Evolutionary conservation across 2,797 vertebrate species (phyloP).

Genomic region (Tapera naevia): DNA sequence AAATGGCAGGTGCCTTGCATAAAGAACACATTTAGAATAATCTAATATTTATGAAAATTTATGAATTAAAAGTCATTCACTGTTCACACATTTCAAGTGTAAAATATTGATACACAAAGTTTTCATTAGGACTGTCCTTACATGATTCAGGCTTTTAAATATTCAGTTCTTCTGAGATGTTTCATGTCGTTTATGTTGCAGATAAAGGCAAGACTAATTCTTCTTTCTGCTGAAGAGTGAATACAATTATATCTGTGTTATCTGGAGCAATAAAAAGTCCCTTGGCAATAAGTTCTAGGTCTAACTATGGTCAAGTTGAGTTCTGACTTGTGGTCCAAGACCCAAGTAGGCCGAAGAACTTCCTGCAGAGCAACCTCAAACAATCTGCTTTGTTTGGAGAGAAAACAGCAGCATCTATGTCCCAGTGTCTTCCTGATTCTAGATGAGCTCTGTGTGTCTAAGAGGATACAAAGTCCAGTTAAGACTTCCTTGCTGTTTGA

Average conservation of each 20-base stretch:
- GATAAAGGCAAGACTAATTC: neutral
- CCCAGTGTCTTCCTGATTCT: neutral
- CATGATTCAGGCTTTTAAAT: neutral
- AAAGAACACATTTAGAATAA: conserved; percentile 22
- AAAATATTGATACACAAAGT: conserved; percentile 30
- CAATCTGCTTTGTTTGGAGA: neutral
- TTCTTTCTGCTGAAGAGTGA: neutral
- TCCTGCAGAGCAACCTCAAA: neutral
- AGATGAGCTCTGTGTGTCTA: neutral
- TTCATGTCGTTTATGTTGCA: neutral
- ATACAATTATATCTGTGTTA: neutral
- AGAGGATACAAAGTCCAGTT: neutral
- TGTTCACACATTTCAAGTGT: conserved; percentile 18
- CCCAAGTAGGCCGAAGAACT: neutral
- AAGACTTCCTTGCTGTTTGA: neutral
- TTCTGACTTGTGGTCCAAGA: neutral
- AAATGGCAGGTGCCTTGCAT: neutral
- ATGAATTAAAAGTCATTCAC: conserved; percentile 11
- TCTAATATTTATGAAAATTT: conserved; percentile 48
- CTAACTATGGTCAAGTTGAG: neutral
- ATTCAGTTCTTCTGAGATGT: neutral
- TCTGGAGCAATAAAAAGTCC: neutral
- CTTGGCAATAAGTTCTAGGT: neutral
- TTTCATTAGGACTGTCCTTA: neutral
- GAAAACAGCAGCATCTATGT: neutral